Evolutionary conservation across 2,888 invertebrate species (phyloP).

Genomic region (Acleris cristana): DNA sequence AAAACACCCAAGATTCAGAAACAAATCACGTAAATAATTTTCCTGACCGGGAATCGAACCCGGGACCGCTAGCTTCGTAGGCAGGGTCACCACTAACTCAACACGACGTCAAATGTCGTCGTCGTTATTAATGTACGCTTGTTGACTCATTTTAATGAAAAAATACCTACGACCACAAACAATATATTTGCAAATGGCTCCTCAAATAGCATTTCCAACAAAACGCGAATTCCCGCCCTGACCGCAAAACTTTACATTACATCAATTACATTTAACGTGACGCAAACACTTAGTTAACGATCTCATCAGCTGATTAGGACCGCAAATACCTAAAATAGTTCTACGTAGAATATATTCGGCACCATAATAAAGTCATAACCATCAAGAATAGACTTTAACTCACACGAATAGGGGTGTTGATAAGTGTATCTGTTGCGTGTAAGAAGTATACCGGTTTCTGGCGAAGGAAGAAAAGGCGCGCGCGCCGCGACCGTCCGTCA

Average conservation of each 20-base stretch:
- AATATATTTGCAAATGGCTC: no score
- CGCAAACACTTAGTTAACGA: constrained; percentile 41
- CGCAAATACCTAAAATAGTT: constrained; percentile 46
- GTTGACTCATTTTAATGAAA: no score
- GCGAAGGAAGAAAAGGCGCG: constrained; percentile 79
- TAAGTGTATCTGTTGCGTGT: constrained; percentile 70
- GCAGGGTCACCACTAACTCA: no score
- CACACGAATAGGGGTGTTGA: constrained; percentile 63
- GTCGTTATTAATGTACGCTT: no score
- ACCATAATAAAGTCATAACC: constrained; percentile 7
- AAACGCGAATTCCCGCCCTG: constrained; percentile 1
- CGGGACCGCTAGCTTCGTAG: no score
- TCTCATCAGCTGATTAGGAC: constrained; percentile 53
- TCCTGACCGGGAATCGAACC: no score
- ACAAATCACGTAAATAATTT: no score
- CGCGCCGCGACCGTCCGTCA: constrained; percentile 68
- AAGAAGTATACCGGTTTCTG: constrained; percentile 72
- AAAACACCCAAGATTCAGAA: no score
- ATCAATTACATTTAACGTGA: constrained; percentile 8
- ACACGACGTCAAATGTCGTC: no score
- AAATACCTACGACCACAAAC: no score
- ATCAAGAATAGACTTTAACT: constrained; percentile 65
- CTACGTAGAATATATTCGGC: constrained; percentile 8
- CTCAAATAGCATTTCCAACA: no score
- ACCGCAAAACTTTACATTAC: background rate